Percentiles rank a stretch among this genome's conserved stretches.
Conservation (phyloP, 1,140 invertebrate species). For the Bombyx mori region DNA sequence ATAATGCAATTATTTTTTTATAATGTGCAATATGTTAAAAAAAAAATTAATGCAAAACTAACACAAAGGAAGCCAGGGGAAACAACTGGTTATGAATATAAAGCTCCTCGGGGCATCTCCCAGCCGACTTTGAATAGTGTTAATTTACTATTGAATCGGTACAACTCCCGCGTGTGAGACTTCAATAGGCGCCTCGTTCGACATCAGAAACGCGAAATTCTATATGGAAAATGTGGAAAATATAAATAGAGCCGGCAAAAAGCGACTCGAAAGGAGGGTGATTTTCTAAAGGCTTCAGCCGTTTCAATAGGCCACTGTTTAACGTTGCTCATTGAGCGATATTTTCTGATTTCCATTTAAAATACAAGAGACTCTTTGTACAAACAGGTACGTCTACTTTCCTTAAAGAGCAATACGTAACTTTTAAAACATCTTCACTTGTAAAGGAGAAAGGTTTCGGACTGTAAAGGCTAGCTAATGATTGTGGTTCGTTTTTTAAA, state of each 20-base stretch:
- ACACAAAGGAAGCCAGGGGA: no score
- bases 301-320: slow-evolving; percentile 60
- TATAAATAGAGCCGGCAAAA: slow-evolving; percentile 56
- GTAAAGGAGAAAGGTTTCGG: slow-evolving; percentile 7
- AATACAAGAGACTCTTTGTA: slow-evolving; percentile 25
- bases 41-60: no score
- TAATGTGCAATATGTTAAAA: no score
- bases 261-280: slow-evolving; percentile 58
- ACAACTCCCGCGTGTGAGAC: slow-evolving; percentile 42
- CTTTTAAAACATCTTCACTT: slow-evolving; percentile 28
- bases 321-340: slow-evolving; percentile 57
- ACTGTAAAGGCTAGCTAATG: no score
- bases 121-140: slow-evolving; percentile 43
- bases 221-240: slow-evolving; percentile 64
- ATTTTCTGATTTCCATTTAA: slow-evolving; percentile 51
- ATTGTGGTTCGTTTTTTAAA: no score
- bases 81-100: background rate
- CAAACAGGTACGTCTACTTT: slow-evolving; percentile 20
- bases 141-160: slow-evolving; percentile 54
- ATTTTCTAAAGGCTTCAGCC: slow-evolving; percentile 62
- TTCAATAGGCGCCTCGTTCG: slow-evolving; percentile 47
- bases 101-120: slow-evolving; percentile 17
- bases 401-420: slow-evolving; percentile 20
- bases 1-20: no score
- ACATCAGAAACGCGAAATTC: slow-evolving; percentile 43